phyloP scores from a whole-genome alignment of 2,888 invertebrate genomes.

The Dicyrtoma fusca region DNA sequence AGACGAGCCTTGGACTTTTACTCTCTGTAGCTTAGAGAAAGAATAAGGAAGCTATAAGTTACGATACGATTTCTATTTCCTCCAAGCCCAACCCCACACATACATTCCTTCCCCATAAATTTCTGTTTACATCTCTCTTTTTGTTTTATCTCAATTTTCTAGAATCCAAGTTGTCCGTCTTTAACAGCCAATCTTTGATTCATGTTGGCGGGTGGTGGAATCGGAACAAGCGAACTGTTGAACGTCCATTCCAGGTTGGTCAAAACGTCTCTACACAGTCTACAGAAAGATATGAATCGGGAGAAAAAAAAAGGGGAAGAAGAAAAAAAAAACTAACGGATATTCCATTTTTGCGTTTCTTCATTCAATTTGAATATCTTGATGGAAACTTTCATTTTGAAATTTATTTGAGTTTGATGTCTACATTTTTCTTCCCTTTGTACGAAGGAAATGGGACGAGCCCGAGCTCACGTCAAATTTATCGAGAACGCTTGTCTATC shows the following conservation, averaged over 20 bases:
- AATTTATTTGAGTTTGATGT: not conserved
- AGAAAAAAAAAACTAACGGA: not conserved
- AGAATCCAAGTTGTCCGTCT: conserved; percentile 76
- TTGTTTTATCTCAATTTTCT: conserved; percentile 1
- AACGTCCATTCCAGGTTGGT: conserved; percentile 71
- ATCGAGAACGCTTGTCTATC: too few species aligned
- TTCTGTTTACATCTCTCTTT: conserved; percentile 25
- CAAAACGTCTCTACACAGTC: not conserved
- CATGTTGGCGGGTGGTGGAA: conserved; percentile 85
- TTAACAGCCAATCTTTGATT: conserved; percentile 88
- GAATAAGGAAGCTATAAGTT: not conserved
- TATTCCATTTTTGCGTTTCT: not conserved
- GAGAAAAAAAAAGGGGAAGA: not conserved
- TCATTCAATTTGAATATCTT: not conserved
- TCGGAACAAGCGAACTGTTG: conserved; percentile 67
- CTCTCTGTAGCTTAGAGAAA: not conserved
- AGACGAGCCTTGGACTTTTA: not conserved
- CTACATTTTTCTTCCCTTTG: not conserved
- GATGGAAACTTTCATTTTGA: too few species aligned
- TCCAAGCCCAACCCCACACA: not conserved
- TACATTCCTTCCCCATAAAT: conserved; percentile 21
- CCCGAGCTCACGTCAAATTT: too few species aligned
- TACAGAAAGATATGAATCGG: not conserved
- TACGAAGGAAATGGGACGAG: too few species aligned
- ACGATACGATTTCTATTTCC: not conserved